phyloP scores from a whole-genome alignment of 2,797 vertebrate genomes.

The Rhyacichthys aspro region DNA sequence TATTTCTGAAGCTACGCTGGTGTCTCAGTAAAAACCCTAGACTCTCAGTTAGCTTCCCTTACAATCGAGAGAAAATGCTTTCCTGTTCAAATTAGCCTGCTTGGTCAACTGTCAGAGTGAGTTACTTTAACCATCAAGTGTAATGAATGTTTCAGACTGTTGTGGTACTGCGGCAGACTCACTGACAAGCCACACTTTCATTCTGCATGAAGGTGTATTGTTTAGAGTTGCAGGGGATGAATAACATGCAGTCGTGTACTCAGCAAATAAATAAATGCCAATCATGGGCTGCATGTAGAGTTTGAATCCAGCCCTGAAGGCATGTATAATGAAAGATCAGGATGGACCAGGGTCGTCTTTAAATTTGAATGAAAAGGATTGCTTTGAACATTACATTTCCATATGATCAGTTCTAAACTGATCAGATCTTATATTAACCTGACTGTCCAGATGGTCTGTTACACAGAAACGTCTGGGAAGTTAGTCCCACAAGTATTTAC shows the following conservation, averaged over 20 bases:
- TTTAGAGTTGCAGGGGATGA: neutral
- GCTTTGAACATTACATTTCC: neutral
- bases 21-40: slow-evolving; percentile 44
- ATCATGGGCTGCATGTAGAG: slow-evolving; percentile 5
- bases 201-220: neutral
- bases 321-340: slow-evolving; percentile 8
- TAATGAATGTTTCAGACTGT: slow-evolving; percentile 39
- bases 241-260: neutral
- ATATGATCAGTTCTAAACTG: neutral
- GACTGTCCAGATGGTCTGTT: too few relatives aligned
- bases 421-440: neutral
- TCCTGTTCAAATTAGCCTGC: slow-evolving; percentile 52
- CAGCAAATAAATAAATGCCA: slow-evolving; percentile 16
- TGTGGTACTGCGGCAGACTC: neutral
- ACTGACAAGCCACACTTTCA: slow-evolving; percentile 22
- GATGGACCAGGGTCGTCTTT: slow-evolving; percentile 1
- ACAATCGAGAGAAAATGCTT: slow-evolving; percentile 20
- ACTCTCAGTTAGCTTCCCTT: slow-evolving; percentile 40
- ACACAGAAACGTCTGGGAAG: too few relatives aligned
- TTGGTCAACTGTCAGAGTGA: slow-evolving; percentile 48
- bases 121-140: slow-evolving; percentile 45
- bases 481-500: too few relatives aligned
- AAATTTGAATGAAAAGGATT: neutral
- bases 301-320: slow-evolving; percentile 3
- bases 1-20: slow-evolving; percentile 48